phyloP scores from a whole-genome alignment of 2,797 vertebrate species.

The Lerista edwardsae region DNA sequence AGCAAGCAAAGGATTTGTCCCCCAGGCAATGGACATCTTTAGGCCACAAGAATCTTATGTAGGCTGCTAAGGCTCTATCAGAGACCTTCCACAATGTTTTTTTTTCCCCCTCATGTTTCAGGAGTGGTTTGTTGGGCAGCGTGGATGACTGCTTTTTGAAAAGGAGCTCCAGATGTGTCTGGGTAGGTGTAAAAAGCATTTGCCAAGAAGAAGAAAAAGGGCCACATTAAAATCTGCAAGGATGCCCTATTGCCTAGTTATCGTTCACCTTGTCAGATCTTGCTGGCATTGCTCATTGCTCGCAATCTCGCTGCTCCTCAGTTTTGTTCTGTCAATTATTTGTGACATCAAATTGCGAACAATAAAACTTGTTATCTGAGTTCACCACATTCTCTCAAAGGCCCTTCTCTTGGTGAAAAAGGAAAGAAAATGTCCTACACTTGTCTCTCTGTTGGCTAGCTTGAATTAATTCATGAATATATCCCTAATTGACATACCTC shows the following conservation, averaged over 20 bases:
- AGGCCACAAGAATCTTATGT: too few species aligned
- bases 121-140: too few species aligned
- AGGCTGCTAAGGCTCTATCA: too few species aligned
- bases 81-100: too few species aligned
- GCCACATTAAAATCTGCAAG: not conserved
- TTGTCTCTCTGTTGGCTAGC: not conserved
- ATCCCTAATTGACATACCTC: not conserved
- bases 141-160: too few species aligned
- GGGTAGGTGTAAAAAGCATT: not conserved
- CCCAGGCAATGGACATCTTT: too few species aligned
- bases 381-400: not conserved
- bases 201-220: not conserved
- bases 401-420: not conserved
- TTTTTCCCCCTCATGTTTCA: too few species aligned
- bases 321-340: not conserved
- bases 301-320: constrained; percentile 20
- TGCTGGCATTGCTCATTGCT: constrained; percentile 1
- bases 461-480: not conserved
- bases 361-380: not conserved
- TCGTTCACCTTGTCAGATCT: not conserved
- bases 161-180: too few species aligned
- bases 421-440: not conserved
- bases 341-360: not conserved
- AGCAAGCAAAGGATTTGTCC: too few species aligned
- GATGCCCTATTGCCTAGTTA: not conserved